Percentiles rank a stretch among this genome's conserved stretches.
These are phyloP conservation scores for Atherinomorus stipes DNA, from an alignment of 2,113 vertebrate genomes.

Conservation along the genomic window DNA sequence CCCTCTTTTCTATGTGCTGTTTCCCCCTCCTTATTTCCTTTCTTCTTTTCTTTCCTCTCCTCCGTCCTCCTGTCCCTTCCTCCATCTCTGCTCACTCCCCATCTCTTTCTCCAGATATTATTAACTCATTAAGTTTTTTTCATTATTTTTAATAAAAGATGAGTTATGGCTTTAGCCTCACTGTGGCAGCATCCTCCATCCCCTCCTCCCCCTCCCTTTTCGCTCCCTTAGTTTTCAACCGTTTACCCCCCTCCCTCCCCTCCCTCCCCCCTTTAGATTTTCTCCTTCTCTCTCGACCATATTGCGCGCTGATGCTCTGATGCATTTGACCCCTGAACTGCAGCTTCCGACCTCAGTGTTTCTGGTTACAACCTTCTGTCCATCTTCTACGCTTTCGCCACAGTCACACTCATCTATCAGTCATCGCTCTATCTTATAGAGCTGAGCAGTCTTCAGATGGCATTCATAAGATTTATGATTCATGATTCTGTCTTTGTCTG, in stretches of 20 bases:
- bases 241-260: constrained; percentile 28
- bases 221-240: constrained; percentile 41
- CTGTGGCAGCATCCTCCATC: constrained; percentile 67
- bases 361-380: constrained; percentile 73
- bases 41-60: constrained; percentile 34
- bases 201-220: constrained; percentile 32
- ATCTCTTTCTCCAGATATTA: constrained; percentile 81
- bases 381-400: constrained; percentile 67
- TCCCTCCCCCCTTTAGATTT: constrained; percentile 19
- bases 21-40: constrained; percentile 42
- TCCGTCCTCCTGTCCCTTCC: constrained; percentile 72
- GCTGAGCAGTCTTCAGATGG: constrained; percentile 77
- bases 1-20: constrained; percentile 28
- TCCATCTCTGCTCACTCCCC: constrained; percentile 69
- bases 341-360: constrained; percentile 60
- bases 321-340: constrained; percentile 74
- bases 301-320: constrained; percentile 64
- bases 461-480: constrained; percentile 83
- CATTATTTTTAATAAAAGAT: constrained; percentile 85
- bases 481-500: constrained; percentile 63
- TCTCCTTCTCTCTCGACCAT: constrained; percentile 58
- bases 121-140: constrained; percentile 84
- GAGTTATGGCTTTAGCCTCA: constrained; percentile 83
- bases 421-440: constrained; percentile 76
- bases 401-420: constrained; percentile 69